Evolutionary conservation across 2,113 vertebrate genomes (phyloP).

Genomic region (Pseudonaja textilis): DNA sequence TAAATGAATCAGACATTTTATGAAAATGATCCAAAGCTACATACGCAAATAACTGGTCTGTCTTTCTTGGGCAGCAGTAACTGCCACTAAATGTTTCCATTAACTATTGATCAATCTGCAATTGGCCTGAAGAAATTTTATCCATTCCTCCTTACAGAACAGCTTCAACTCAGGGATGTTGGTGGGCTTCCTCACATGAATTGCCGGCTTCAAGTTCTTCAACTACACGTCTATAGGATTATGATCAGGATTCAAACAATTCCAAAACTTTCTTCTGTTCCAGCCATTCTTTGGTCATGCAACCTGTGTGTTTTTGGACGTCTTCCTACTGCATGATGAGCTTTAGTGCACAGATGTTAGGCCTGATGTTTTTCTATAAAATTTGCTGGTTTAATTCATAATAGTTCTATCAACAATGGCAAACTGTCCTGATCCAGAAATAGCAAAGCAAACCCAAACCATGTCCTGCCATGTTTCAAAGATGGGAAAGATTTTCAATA

Average conservation of each 20-base stretch:
- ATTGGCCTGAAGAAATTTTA: background rate
- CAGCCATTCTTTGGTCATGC: too few species aligned
- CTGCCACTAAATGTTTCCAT: background rate
- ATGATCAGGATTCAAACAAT: too few species aligned
- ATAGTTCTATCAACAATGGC: background rate
- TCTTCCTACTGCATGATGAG: background rate
- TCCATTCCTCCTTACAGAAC: background rate
- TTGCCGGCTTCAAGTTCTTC: too few species aligned
- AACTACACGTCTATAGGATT: too few species aligned
- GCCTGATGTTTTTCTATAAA: background rate
- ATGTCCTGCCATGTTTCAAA: background rate
- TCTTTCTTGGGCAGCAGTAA: background rate
- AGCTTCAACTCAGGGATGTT: too few species aligned
- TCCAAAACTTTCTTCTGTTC: too few species aligned
- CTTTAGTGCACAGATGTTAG: background rate
- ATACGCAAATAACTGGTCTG: background rate
- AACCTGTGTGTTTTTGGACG: too few species aligned
- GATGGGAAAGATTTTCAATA: background rate
- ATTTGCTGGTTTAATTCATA: background rate
- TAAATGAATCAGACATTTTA: background rate
- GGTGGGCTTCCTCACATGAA: too few species aligned
- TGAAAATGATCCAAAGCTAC: background rate
- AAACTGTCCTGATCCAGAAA: background rate
- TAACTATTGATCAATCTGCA: background rate
- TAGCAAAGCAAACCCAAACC: background rate